These are phyloP conservation scores for Tauraco erythrolophus DNA, from an alignment of 2,113 vertebrate species.

Conservation along the genomic window DNA sequence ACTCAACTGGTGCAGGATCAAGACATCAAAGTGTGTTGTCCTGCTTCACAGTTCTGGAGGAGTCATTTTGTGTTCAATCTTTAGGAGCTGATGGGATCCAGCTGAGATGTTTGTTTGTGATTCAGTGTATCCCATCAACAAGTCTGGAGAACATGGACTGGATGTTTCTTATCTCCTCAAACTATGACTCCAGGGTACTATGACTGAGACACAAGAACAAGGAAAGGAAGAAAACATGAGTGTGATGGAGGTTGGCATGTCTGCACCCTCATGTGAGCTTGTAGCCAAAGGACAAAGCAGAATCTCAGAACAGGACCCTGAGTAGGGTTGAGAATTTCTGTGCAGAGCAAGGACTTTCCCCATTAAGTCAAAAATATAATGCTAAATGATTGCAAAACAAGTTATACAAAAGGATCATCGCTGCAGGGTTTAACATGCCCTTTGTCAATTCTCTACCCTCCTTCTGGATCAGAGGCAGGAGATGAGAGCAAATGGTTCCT, in stretches of 20 bases:
- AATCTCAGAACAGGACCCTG: not conserved
- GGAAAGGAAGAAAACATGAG: not conserved
- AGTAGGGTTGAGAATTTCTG: not conserved
- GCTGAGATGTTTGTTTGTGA: not conserved
- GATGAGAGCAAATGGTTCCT: not conserved
- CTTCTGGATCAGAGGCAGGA: not conserved
- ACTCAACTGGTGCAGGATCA: not conserved
- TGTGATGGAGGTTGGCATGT: not conserved
- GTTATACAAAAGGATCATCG: not conserved
- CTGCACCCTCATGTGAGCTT: not conserved
- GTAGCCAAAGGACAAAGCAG: not conserved
- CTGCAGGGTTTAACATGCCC: not conserved
- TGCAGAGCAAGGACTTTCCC: not conserved
- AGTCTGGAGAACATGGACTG: not conserved
- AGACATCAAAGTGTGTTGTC: not conserved
- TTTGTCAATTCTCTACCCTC: not conserved
- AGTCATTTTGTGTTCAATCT: not conserved
- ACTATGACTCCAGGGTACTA: not conserved
- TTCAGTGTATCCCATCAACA: not conserved
- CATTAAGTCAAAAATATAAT: not conserved
- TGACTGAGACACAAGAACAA: not conserved
- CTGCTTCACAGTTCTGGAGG: not conserved
- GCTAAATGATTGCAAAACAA: not conserved
- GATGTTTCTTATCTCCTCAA: not conserved
- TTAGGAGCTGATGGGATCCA: not conserved